Conservation (phyloP, 2,888 invertebrate genomes). For the Nipponacmea schrenckii region DNA sequence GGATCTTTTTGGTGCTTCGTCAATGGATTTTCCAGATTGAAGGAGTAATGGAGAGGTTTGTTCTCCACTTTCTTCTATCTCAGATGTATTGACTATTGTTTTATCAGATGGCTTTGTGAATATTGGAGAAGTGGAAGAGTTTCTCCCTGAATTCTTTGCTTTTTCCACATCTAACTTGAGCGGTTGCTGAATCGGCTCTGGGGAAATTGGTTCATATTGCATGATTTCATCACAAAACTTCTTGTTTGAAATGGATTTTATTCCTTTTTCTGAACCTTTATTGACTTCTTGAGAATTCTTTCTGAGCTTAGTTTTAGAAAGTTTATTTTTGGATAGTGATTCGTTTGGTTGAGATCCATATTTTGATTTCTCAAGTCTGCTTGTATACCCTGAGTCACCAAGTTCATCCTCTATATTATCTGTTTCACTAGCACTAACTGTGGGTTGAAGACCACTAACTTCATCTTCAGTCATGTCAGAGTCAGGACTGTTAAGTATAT, state of each 20-base stretch:
- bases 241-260: too few relatives aligned
- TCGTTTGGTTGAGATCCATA: not conserved
- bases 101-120: not conserved
- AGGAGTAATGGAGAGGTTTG: not conserved
- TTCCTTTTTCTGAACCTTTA: too few relatives aligned
- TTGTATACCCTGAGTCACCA: not conserved
- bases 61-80: not conserved
- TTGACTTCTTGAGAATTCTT: not conserved
- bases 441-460: not conserved
- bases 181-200: too few relatives aligned
- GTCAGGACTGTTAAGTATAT: constrained; percentile 1
- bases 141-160: too few relatives aligned
- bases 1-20: not conserved
- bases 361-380: not conserved
- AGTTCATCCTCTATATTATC: not conserved
- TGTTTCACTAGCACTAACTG: not conserved
- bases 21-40: not conserved
- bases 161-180: too few relatives aligned
- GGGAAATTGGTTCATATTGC: too few relatives aligned
- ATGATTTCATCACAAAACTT: too few relatives aligned
- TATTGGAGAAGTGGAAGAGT: not conserved
- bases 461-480: not conserved
- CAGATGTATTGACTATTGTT: not conserved
- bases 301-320: not conserved
- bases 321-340: not conserved